These are phyloP conservation scores for Corvus cornix DNA, from an alignment of 2,113 vertebrate species.

Conservation along the genomic window DNA sequence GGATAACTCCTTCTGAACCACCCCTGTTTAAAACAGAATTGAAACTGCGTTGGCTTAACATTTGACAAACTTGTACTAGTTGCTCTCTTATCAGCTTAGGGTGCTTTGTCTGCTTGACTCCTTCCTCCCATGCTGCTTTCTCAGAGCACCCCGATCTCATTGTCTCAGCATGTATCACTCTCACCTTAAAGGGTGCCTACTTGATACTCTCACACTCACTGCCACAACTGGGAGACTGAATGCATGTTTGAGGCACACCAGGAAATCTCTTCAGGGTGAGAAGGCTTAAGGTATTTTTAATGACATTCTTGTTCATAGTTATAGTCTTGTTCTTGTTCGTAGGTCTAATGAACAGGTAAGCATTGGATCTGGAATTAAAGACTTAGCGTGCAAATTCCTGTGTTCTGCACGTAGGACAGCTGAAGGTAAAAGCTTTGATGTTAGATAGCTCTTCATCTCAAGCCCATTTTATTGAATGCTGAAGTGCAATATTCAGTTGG, in stretches of 20 bases:
- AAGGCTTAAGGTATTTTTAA: neutral
- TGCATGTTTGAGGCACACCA: neutral
- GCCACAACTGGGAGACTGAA: neutral
- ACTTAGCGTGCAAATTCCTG: neutral
- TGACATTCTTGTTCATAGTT: neutral
- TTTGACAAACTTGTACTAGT: neutral
- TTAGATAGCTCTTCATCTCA: neutral
- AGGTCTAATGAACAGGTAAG: neutral
- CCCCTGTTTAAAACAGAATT: slow-evolving; percentile 72
- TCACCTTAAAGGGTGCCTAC: neutral
- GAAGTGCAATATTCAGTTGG: neutral
- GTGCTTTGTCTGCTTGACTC: neutral
- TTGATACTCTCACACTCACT: neutral
- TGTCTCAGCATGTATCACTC: neutral
- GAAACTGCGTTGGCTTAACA: neutral
- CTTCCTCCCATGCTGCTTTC: neutral
- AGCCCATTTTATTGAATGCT: neutral
- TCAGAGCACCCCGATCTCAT: neutral
- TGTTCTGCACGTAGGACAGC: neutral
- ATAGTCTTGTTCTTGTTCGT: neutral
- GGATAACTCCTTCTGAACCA: slow-evolving; percentile 82
- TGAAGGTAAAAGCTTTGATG: neutral
- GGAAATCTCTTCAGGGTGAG: neutral
- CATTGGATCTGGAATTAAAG: neutral
- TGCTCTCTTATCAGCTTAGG: neutral